Base-by-base conservation (phyloP, 1,140 invertebrate genomes). In the Rhynchophorus ferrugineus region DNA sequence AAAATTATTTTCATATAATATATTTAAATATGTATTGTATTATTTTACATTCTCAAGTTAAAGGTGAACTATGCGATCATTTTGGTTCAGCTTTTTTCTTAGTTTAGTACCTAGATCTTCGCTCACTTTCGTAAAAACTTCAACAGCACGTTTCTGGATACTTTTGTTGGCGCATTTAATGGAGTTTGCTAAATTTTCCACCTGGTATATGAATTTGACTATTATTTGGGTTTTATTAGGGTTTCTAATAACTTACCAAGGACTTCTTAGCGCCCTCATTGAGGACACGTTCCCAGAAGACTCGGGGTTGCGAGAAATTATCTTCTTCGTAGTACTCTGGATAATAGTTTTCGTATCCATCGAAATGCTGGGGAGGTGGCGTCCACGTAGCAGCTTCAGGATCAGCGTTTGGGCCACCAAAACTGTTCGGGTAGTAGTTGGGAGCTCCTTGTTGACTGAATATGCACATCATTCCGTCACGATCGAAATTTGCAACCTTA, bases 381-480 rank as follows among this genome's bases (percentile, higher is more conserved):
- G 73, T 70, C 20, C 80, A 67, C 16, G 70, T 70, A 39, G 72
- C 70, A 2, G 76, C 75, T 13, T 77, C 68, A 3, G 75, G 71
- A 42, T 62, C 58, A 8, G 74, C 73, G 36, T 73, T 61, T 1
- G 87, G 85, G 0, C 89, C 89, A 45, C 68, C 69, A 67, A 93
- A 95, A 59, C 87, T 91, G 70, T 94, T 94, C 0, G 91, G 91
- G 69, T 78, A 90, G 63, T 93, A 94, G 67, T 92, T 92, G 1
- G 91, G 91, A 2, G 86, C 84, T 33, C 82, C 83, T 42, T 69
- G 78, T 75, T 82, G 75, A 60, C 78, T 79, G 46, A 72, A 66
- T 33, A 75, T 60, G 2, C 73, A 68, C 75, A 80, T 80, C 2
- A 75, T 68, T 0, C 91, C 91, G 69, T 93, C 90, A 11, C 89